These are phyloP conservation scores for Germaria angustata DNA, from an alignment of 2,888 invertebrate species.

Conservation along the genomic window DNA sequence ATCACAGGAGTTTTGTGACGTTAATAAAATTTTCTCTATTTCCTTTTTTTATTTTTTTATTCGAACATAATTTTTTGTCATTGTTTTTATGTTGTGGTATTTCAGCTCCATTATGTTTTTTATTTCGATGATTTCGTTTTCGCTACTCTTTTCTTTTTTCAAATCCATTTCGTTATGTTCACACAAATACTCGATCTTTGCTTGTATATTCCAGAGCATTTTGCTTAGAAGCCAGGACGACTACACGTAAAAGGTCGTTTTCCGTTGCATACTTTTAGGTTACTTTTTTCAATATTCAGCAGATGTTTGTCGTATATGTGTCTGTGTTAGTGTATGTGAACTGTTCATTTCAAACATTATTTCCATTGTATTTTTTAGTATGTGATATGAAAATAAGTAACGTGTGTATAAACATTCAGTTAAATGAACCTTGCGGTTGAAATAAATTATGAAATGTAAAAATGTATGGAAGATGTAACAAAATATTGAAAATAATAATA, in stretches of 20 bases:
- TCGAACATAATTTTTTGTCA: conserved; percentile 41
- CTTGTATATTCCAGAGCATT: conserved; percentile 49
- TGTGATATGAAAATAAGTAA: not conserved
- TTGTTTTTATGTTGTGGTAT: conserved; percentile 61
- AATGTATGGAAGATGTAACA: conserved; percentile 12
- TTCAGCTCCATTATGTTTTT: conserved; percentile 43
- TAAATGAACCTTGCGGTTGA: conserved; percentile 53
- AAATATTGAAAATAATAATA: conserved; percentile 17
- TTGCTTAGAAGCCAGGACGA: conserved; percentile 4
- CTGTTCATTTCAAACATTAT: conserved; percentile 4
- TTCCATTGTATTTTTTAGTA: not conserved
- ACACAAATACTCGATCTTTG: conserved; percentile 50
- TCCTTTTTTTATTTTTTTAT: too few species aligned
- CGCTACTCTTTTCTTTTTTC: not conserved
- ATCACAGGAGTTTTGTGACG: conserved; percentile 63
- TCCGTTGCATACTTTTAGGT: not conserved
- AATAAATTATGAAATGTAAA: conserved; percentile 10
- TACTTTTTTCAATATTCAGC: not conserved
- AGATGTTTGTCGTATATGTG: not conserved
- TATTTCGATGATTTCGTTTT: conserved; percentile 15
- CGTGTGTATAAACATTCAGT: conserved; percentile 4
- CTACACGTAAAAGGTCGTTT: not conserved
- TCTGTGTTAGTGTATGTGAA: not conserved
- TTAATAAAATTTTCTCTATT: conserved; percentile 58
- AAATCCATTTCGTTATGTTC: conserved; percentile 27